Conservation (phyloP, 2,113 vertebrate genomes). For the Pteropus alecto region DNA sequence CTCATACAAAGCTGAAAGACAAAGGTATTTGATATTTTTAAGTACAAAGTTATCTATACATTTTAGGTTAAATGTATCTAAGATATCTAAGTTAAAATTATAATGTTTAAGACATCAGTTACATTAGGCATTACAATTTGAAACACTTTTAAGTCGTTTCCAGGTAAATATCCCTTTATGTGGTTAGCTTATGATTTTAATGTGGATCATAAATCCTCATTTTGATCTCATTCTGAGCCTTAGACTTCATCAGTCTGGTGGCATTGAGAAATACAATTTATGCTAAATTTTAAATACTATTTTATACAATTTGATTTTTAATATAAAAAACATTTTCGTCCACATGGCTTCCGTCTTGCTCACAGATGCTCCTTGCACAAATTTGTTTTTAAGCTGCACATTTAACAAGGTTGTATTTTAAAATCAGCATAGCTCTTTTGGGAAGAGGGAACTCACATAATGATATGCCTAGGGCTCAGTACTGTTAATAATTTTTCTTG, state of each 20-base stretch:
- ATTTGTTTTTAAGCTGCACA: not conserved
- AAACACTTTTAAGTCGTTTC: not conserved
- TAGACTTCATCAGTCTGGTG: not conserved
- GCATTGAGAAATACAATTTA: not conserved
- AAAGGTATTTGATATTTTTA: constrained; percentile 84
- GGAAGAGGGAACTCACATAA: not conserved
- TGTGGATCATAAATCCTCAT: not conserved
- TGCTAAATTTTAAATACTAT: not conserved
- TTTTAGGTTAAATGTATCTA: not conserved
- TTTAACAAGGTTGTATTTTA: not conserved
- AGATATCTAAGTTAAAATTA: not conserved
- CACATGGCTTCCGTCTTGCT: not conserved
- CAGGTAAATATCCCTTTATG: not conserved
- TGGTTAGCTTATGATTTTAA: not conserved
- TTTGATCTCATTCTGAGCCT: constrained; percentile 10
- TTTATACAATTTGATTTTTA: not conserved
- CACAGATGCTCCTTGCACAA: not conserved
- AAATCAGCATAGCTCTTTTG: not conserved
- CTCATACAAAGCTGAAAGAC: constrained; percentile 96
- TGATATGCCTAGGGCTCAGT: not conserved
- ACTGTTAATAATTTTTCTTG: not conserved
- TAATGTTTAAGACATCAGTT: not conserved
- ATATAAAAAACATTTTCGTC: not conserved
- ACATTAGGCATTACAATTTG: not conserved
- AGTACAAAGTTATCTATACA: not conserved